Conservation (phyloP, 1,140 invertebrate genomes). For the Lordiphosa mommai region DNA sequence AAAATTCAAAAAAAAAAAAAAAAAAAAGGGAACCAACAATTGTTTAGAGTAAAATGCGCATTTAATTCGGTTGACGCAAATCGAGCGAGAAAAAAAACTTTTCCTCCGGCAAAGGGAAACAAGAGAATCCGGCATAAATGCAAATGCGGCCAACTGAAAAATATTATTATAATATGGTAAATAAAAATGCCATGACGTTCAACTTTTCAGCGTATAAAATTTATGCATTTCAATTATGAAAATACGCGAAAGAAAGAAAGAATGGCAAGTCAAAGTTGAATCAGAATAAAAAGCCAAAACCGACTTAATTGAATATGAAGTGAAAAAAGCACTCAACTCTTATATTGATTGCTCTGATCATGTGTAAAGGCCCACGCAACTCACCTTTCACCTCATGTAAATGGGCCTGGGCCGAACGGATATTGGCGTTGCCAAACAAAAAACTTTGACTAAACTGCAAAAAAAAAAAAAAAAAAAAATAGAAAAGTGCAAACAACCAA, state of each 20-base stretch:
- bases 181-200: constrained; percentile 43
- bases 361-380: background rate
- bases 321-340: background rate
- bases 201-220: constrained; percentile 57
- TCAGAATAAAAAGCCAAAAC: constrained; percentile 23
- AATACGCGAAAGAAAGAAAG: constrained; percentile 33
- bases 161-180: constrained; percentile 77
- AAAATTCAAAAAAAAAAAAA: constrained; percentile 27
- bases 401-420: constrained; percentile 27
- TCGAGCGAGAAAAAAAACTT: constrained; percentile 50
- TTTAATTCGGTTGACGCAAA: constrained; percentile 70
- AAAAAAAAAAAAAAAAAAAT: constrained; percentile 7
- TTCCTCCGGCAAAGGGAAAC: constrained; percentile 7
- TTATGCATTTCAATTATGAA: constrained; percentile 74
- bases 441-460: constrained; percentile 67
- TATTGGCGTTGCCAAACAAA: constrained; percentile 71
- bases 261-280: constrained; percentile 1
- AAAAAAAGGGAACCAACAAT: constrained; percentile 29
- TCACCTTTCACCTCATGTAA: background rate
- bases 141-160: constrained; percentile 62
- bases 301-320: background rate
- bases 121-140: constrained; percentile 54
- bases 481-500: constrained; percentile 7
- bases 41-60: constrained; percentile 73
- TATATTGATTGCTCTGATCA: constrained; percentile 1